These are phyloP conservation scores for Acleris emargana DNA, from an alignment of 2,888 invertebrate species.

Conservation along the genomic window DNA sequence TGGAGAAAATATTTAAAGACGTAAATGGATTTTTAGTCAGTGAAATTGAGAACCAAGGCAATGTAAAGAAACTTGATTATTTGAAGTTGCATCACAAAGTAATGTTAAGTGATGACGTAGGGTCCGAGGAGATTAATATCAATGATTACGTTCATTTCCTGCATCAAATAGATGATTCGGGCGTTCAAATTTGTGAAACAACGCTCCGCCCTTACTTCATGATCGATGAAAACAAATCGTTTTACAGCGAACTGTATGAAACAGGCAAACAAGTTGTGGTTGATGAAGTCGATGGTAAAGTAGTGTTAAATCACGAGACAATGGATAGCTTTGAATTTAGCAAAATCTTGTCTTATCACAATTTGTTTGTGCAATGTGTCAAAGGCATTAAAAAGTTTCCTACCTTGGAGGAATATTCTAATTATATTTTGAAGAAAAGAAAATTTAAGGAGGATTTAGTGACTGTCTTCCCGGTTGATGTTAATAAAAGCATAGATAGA, in stretches of 20 bases:
- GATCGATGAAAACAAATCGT: conserved; percentile 45
- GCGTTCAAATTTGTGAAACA: conserved; percentile 43
- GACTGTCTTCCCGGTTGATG: conserved; percentile 40
- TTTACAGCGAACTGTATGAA: conserved; percentile 45
- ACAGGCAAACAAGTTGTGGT: conserved; percentile 43
- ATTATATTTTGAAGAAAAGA: conserved; percentile 40
- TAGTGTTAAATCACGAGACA: conserved; percentile 39
- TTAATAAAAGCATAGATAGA: conserved; percentile 12
- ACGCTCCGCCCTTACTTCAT: conserved; percentile 49
- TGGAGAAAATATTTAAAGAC: conserved; percentile 50
- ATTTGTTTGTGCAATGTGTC: conserved; percentile 41
- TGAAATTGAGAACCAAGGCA: conserved; percentile 48
- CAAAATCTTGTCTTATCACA: conserved; percentile 41
- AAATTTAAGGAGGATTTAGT: conserved; percentile 38
- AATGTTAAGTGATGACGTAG: conserved; percentile 42
- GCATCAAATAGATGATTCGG: conserved; percentile 37
- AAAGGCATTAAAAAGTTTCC: conserved; percentile 38
- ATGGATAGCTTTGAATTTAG: conserved; percentile 44
- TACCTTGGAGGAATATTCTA: conserved; percentile 37
- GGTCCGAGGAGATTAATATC: conserved; percentile 44
- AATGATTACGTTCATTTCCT: conserved; percentile 48
- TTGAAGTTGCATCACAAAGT: conserved; percentile 47
- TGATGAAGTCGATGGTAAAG: conserved; percentile 34
- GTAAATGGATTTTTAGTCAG: conserved; percentile 47
- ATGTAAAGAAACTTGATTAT: conserved; percentile 51